Evolutionary conservation across 1,140 invertebrate genomes (phyloP).

Genomic region (Habropoda laboriosa): DNA sequence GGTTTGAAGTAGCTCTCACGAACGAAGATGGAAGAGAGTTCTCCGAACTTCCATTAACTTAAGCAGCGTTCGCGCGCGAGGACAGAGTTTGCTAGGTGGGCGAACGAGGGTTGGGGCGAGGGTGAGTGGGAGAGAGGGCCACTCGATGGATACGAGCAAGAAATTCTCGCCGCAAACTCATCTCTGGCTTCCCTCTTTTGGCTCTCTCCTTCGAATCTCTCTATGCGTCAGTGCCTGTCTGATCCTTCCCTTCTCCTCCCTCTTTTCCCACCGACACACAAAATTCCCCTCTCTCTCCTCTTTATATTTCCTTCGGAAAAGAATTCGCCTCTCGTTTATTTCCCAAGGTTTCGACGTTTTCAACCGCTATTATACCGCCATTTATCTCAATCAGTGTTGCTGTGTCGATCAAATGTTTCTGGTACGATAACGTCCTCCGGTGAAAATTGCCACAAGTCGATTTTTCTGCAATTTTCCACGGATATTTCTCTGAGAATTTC

Average conservation of each 20-base stretch:
- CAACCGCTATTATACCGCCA: neutral
- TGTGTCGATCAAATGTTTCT: too few species aligned
- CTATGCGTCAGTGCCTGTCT: neutral
- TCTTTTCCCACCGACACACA: neutral
- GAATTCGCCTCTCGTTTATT: neutral
- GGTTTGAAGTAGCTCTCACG: neutral
- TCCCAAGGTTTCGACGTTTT: neutral
- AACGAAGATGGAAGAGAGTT: constrained; percentile 48
- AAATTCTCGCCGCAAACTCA: constrained; percentile 41
- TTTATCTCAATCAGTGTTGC: too few species aligned
- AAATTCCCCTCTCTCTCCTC: neutral
- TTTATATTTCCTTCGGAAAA: neutral
- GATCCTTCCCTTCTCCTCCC: too few species aligned
- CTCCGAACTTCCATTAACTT: constrained; percentile 47
- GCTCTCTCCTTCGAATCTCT: neutral
- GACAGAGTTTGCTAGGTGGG: neutral
- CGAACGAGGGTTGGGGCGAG: too few species aligned
- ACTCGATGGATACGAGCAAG: constrained; percentile 38
- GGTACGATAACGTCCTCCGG: too few species aligned
- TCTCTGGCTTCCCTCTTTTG: neutral
- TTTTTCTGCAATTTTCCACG: too few species aligned
- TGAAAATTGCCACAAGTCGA: too few species aligned
- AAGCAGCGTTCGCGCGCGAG: constrained; percentile 13
- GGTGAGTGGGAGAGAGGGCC: too few species aligned
- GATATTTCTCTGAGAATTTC: too few species aligned